These are phyloP conservation scores for Deilephila elpenor DNA, from an alignment of 2,888 invertebrate genomes.

Conservation along the genomic window DNA sequence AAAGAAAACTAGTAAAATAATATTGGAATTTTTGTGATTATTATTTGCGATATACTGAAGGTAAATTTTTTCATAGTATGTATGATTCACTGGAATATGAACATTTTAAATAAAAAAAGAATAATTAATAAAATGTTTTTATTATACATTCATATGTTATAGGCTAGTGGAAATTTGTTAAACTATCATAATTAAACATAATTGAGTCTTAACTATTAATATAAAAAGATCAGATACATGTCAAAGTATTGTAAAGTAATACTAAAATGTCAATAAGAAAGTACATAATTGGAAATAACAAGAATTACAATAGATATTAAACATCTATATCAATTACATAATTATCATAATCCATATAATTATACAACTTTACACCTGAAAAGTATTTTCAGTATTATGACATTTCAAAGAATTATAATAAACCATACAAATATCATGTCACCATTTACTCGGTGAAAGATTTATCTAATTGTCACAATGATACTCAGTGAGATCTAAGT, in stretches of 20 bases:
- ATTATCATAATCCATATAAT: slow-evolving; percentile 30
- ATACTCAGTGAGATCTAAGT: background rate
- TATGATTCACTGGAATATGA: too few relatives aligned
- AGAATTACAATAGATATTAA: background rate
- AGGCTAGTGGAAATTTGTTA: slow-evolving; percentile 10
- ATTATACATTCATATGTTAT: background rate
- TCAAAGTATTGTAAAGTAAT: slow-evolving; percentile 3
- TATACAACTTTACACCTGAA: slow-evolving; percentile 20
- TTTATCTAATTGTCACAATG: background rate
- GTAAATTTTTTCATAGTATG: too few relatives aligned
- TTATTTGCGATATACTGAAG: too few relatives aligned
- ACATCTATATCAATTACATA: slow-evolving; percentile 24
- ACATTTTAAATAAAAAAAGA: background rate
- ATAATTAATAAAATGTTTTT: background rate
- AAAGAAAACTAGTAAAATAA: too few relatives aligned
- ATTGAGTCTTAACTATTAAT: background rate
- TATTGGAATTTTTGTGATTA: too few relatives aligned
- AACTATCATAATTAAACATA: slow-evolving; percentile 18
- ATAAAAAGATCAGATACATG: slow-evolving; percentile 14
- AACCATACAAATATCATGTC: background rate
- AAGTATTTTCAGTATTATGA: background rate
- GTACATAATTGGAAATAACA: slow-evolving; percentile 5
- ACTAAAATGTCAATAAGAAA: slow-evolving; percentile 14
- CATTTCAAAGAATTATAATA: background rate
- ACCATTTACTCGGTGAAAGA: too few relatives aligned